A percentile compares a stretch with the other conserved stretches of the same genome.
Evolutionary conservation across 2,797 vertebrate species (phyloP).

Genomic region (Hippoglossus hippoglossus): DNA sequence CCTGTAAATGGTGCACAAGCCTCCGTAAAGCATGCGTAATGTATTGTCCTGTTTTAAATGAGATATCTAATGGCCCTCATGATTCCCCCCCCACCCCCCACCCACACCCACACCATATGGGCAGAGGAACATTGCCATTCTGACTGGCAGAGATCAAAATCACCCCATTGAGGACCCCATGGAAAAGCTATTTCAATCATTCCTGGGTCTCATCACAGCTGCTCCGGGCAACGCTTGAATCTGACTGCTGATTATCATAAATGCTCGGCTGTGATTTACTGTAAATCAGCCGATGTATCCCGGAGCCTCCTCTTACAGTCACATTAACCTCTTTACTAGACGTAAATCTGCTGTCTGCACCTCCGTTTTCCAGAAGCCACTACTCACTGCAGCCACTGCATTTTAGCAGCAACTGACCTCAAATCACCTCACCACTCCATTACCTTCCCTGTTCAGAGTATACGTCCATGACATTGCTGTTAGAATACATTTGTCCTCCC

Average conservation of each 20-base stretch:
- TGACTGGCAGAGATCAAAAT: slow-evolving; percentile 37
- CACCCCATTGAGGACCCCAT: slow-evolving; percentile 13
- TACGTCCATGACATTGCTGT: slow-evolving; percentile 20
- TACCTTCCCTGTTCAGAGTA: slow-evolving; percentile 27
- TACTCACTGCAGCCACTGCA: slow-evolving; percentile 33
- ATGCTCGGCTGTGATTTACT: slow-evolving; percentile 56
- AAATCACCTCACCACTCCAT: slow-evolving; percentile 37
- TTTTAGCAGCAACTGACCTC: slow-evolving; percentile 50
- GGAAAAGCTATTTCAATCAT: slow-evolving; percentile 58
- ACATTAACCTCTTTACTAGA: slow-evolving; percentile 57
- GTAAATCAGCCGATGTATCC: slow-evolving; percentile 48
- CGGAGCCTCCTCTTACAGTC: slow-evolving; percentile 39
- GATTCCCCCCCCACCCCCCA: not conserved
- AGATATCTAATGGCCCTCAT: not conserved
- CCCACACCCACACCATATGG: not conserved
- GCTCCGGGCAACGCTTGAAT: slow-evolving; percentile 35
- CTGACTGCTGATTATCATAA: slow-evolving; percentile 57
- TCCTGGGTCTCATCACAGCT: slow-evolving; percentile 29
- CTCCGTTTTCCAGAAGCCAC: slow-evolving; percentile 50
- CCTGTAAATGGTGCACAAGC: not conserved
- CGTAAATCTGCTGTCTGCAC: slow-evolving; percentile 17
- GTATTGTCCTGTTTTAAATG: not conserved
- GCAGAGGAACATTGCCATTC: slow-evolving; percentile 10
- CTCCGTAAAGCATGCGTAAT: not conserved
- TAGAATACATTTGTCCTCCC: slow-evolving; percentile 24